These are phyloP conservation scores for Meteorus cinctellus DNA, from an alignment of 2,888 invertebrate genomes.

Conservation along the genomic window DNA sequence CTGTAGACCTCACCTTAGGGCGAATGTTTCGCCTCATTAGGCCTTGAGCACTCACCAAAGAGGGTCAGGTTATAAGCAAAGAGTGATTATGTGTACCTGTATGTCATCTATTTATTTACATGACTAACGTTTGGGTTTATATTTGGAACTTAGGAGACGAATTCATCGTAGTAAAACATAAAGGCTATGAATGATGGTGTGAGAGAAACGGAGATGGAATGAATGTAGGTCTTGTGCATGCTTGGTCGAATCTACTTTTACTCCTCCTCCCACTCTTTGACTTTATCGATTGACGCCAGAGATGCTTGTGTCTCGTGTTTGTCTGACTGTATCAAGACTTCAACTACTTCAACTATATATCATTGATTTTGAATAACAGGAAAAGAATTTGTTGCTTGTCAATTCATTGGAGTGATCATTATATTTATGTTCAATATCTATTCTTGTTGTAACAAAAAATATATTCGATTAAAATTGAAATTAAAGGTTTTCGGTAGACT, in stretches of 20 bases:
- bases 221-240: not conserved
- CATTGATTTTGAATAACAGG: not conserved
- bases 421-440: too few species aligned
- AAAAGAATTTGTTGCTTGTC: not conserved
- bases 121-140: not conserved
- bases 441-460: too few species aligned
- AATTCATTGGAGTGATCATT: not conserved
- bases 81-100: not conserved
- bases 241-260: not conserved
- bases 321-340: not conserved
- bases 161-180: not conserved
- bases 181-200: not conserved
- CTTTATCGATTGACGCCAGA: conserved; percentile 3
- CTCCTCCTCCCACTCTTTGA: not conserved
- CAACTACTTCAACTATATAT: not conserved
- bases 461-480: too few species aligned
- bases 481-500: too few species aligned
- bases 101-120: not conserved
- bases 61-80: not conserved
- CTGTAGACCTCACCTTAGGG: conserved; percentile 47
- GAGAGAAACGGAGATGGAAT: not conserved
- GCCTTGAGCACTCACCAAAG: conserved; percentile 28
- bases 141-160: not conserved
- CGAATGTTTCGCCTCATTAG: conserved; percentile 54
- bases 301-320: not conserved